Evolutionary conservation across 2,888 invertebrate species (phyloP).

Genomic region (Laothoe populi): DNA sequence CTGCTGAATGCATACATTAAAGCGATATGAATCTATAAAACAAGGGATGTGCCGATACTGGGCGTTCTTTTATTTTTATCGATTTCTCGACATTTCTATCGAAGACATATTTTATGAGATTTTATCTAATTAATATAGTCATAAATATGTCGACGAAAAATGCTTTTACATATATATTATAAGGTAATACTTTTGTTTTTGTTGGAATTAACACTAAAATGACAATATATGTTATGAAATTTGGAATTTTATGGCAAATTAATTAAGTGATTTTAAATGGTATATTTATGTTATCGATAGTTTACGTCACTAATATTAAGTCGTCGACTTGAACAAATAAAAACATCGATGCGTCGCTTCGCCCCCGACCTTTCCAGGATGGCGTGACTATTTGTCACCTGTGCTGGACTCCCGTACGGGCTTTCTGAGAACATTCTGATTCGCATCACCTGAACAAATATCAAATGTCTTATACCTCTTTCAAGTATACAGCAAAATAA

Average conservation of each 20-base stretch:
- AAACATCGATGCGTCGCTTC: conserved; percentile 77
- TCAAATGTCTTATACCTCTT: conserved; percentile 45
- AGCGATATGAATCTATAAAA: conserved; percentile 82
- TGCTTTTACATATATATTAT: not conserved
- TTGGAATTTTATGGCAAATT: not conserved
- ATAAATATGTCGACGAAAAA: not conserved
- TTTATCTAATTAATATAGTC: conserved; percentile 4
- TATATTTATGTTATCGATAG: conserved; percentile 48
- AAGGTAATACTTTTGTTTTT: not conserved
- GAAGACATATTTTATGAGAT: not conserved
- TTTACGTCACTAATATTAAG: conserved; percentile 75
- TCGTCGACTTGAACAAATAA: conserved; percentile 75
- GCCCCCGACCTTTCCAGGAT: conserved; percentile 74
- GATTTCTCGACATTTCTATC: conserved; percentile 27
- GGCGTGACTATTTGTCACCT: conserved; percentile 84
- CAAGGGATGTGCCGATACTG: conserved; percentile 56
- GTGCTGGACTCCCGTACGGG: conserved; percentile 80
- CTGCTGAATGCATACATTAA: conserved; percentile 84
- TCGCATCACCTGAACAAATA: conserved; percentile 62
- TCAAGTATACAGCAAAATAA: conserved; percentile 33
- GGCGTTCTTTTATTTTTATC: conserved; percentile 43
- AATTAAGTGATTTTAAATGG: no score
- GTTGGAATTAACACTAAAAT: not conserved
- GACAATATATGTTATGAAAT: not conserved
- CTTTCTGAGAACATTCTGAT: conserved; percentile 77